phyloP scores from a whole-genome alignment of 2,797 vertebrate species.

The Heteromormyrus szaboi region DNA sequence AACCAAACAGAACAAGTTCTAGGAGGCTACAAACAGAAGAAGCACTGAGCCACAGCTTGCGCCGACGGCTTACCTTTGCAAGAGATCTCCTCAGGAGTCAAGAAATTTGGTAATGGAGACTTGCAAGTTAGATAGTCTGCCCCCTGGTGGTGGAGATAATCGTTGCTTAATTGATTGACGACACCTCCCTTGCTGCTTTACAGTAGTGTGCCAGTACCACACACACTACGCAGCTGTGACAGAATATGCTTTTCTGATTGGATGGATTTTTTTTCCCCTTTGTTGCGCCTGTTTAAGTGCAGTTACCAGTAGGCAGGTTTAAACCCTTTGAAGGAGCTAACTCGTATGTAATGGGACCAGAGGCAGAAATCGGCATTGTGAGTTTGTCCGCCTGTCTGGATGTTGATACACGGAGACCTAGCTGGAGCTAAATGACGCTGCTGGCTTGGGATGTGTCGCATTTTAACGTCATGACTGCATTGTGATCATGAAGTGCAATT shows the following conservation, averaged over 20 bases:
- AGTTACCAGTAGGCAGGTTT: neutral
- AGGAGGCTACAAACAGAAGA: neutral
- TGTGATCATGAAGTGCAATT: slow-evolving; percentile 46
- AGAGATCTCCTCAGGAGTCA: neutral
- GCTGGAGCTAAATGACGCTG: neutral
- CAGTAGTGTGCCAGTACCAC: neutral
- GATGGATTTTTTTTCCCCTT: neutral
- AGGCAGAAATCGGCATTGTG: neutral
- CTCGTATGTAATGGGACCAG: neutral
- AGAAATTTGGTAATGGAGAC: neutral
- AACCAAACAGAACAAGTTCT: neutral
- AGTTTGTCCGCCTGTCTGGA: neutral
- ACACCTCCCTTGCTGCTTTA: neutral
- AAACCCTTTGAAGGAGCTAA: neutral
- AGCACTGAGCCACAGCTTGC: neutral
- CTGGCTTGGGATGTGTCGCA: neutral
- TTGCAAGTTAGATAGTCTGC: neutral
- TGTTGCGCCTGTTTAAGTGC: neutral
- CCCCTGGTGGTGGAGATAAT: neutral
- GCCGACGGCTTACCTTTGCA: neutral
- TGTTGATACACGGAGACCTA: neutral
- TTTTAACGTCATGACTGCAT: slow-evolving; percentile 18
- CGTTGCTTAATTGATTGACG: neutral
- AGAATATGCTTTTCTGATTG: neutral
- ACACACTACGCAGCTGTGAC: neutral